A percentile compares a stretch with the other conserved stretches of the same genome.
These are phyloP conservation scores for Heliconius melpomene DNA, from an alignment of 1,140 invertebrate species.

Conservation along the genomic window DNA sequence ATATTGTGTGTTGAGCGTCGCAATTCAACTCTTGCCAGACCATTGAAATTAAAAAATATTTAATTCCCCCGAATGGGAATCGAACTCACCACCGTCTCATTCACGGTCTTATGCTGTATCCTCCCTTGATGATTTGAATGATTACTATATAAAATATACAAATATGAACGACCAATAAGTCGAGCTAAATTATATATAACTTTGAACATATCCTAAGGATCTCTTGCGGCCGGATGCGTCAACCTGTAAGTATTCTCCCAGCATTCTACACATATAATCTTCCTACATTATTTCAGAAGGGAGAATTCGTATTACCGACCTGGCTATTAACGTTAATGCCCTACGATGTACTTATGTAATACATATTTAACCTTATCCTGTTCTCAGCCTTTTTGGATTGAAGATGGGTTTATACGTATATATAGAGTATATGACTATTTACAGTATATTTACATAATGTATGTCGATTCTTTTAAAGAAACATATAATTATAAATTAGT, in stretches of 20 bases:
- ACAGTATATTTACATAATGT: background rate
- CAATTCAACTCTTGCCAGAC: too few species aligned
- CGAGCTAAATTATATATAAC: background rate
- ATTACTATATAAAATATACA: background rate
- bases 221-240: constrained; percentile 47
- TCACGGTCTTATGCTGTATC: too few species aligned
- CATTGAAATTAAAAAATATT: too few species aligned
- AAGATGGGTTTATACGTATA: background rate
- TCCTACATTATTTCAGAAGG: constrained; percentile 47
- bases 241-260: constrained; percentile 41
- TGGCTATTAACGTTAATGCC: constrained; percentile 33
- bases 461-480: too few species aligned
- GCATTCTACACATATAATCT: constrained; percentile 44
- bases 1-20: too few species aligned
- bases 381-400: constrained; percentile 5
- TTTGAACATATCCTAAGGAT: constrained; percentile 17
- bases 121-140: too few species aligned
- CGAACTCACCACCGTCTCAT: too few species aligned
- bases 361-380: constrained; percentile 19
- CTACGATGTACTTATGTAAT: constrained; percentile 21
- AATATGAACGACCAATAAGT: background rate
- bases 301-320: constrained; percentile 39
- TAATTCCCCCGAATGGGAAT: too few species aligned
- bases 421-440: background rate
- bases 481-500: too few species aligned